Evolutionary conservation across 2,113 vertebrate genomes (phyloP).

Genomic region (Lophochroa leadbeateri): DNA sequence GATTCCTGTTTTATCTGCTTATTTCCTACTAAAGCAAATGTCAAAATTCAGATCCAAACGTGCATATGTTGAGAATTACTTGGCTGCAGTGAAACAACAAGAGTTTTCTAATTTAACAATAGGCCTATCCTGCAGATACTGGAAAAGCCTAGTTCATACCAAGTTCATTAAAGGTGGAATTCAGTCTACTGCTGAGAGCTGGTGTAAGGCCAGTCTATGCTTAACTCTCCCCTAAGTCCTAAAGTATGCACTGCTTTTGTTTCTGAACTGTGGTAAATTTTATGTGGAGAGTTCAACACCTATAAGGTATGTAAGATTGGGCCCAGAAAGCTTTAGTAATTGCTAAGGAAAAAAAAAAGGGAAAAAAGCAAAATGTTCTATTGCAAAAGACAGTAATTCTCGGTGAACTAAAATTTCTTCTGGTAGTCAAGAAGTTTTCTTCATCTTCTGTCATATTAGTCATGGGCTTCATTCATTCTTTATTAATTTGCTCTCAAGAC

Average conservation of each 20-base stretch:
- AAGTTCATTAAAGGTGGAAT: conserved; percentile 37
- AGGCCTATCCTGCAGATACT: background rate
- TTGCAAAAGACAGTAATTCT: background rate
- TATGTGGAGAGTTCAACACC: background rate
- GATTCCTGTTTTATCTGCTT: background rate
- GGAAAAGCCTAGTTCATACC: background rate
- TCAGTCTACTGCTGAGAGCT: conserved; percentile 10
- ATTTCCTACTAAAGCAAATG: background rate
- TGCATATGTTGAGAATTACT: background rate
- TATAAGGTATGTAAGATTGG: background rate
- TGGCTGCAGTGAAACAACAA: background rate
- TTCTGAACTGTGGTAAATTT: background rate
- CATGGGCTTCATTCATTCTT: background rate
- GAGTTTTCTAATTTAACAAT: background rate
- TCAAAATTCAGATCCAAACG: background rate
- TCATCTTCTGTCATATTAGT: background rate
- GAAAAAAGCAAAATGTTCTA: background rate
- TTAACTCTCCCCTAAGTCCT: background rate
- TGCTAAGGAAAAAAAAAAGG: background rate
- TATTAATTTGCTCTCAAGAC: background rate
- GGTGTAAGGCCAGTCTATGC: background rate
- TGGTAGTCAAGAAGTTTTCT: background rate
- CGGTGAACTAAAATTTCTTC: background rate
- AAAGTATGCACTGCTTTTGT: conserved; percentile 15
- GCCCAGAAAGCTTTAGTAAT: background rate